phyloP scores from a whole-genome alignment of 2,797 vertebrate species.

The Garrulus glandarius region DNA sequence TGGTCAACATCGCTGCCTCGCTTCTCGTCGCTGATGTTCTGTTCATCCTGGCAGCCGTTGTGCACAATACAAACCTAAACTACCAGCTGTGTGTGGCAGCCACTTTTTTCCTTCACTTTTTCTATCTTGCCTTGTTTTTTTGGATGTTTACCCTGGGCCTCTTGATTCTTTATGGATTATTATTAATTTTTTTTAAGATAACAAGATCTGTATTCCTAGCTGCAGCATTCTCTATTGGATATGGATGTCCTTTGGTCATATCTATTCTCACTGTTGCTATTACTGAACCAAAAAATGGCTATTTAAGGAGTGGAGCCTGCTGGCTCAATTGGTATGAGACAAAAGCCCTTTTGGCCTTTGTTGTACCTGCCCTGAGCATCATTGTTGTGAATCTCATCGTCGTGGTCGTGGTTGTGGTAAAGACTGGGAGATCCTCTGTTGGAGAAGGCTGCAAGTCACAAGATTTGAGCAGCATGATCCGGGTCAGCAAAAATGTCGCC shows the following conservation, averaged over 20 bases:
- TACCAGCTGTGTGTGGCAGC: constrained; percentile 54
- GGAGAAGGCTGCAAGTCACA: constrained; percentile 70
- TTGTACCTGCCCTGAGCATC: constrained; percentile 66
- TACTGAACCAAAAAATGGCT: constrained; percentile 60
- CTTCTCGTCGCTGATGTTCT: constrained; percentile 69
- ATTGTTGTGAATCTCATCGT: constrained; percentile 71
- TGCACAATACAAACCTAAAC: background rate
- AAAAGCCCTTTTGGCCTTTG: constrained; percentile 71
- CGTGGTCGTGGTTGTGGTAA: constrained; percentile 69
- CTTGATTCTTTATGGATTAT: constrained; percentile 74
- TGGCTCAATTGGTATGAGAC: constrained; percentile 74
- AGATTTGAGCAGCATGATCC: constrained; percentile 65
- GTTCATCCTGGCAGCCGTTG: constrained; percentile 61
- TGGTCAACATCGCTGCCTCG: constrained; percentile 72
- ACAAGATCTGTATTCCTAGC: constrained; percentile 58
- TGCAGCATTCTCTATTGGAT: constrained; percentile 69
- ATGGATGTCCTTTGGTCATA: constrained; percentile 74
- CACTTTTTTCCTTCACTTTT: constrained; percentile 76
- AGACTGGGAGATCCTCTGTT: constrained; percentile 62
- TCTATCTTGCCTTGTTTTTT: constrained; percentile 77
- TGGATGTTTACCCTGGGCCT: constrained; percentile 78
- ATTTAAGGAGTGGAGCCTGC: constrained; percentile 57
- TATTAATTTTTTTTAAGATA: constrained; percentile 72
- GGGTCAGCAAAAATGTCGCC: constrained; percentile 71
- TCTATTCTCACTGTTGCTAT: constrained; percentile 66